Conservation (phyloP, 2,888 invertebrate genomes). For the Hydraecia micacea region DNA sequence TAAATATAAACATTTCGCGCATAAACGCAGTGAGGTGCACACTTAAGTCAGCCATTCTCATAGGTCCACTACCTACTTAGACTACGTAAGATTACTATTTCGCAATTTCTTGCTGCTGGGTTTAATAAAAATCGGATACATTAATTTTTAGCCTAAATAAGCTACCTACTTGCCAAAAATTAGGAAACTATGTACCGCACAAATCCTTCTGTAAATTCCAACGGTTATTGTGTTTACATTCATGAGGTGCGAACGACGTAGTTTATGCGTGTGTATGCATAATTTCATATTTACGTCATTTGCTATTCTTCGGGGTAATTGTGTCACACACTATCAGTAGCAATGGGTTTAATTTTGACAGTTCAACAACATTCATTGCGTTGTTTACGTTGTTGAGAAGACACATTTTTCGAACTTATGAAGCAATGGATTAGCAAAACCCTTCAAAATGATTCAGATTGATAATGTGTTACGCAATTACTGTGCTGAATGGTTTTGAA, state of each 20-base stretch:
- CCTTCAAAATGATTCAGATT: too few species aligned
- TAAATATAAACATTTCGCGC: too few species aligned
- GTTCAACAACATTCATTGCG: too few species aligned
- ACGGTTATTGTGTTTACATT: constrained; percentile 23
- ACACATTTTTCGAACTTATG: too few species aligned
- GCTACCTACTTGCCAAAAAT: not conserved
- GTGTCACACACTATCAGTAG: too few species aligned
- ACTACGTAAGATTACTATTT: not conserved
- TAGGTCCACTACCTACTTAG: not conserved
- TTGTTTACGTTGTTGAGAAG: too few species aligned
- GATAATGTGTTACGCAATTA: too few species aligned
- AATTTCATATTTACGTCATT: constrained; percentile 21
- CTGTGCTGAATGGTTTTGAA: not conserved
- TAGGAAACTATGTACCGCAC: not conserved
- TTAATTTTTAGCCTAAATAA: not conserved
- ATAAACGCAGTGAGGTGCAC: too few species aligned
- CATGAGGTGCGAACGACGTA: constrained; percentile 6
- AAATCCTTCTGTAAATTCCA: constrained; percentile 12
- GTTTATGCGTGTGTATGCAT: constrained; percentile 23
- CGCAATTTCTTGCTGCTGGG: too few species aligned
- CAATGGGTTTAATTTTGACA: too few species aligned
- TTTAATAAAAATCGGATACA: not conserved
- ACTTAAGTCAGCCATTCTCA: too few species aligned
- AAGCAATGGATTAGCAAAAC: too few species aligned
- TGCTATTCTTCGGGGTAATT: not conserved